Evolutionary conservation across 2,888 invertebrate species (phyloP).

Genomic region (Calliopum simillimum): DNA sequence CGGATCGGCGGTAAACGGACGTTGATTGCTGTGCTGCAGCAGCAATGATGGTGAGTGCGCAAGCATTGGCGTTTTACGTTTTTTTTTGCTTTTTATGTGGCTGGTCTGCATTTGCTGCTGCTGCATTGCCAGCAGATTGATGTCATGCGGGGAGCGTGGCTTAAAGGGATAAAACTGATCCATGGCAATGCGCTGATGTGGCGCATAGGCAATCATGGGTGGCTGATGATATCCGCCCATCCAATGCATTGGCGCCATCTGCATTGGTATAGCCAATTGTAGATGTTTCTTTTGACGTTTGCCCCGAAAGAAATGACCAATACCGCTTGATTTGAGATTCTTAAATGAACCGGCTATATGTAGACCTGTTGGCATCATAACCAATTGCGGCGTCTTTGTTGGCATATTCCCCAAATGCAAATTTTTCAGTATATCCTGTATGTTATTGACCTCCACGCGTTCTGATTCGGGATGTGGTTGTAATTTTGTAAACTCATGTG

Average conservation of each 20-base stretch:
- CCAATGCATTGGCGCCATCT: constrained; percentile 51
- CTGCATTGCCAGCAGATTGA: constrained; percentile 77
- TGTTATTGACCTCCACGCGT: constrained; percentile 58
- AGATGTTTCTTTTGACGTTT: constrained; percentile 62
- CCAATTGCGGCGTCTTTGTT: constrained; percentile 52
- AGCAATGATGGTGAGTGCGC: constrained; percentile 33
- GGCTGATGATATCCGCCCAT: constrained; percentile 55
- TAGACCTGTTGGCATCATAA: constrained; percentile 60
- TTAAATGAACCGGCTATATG: constrained; percentile 65
- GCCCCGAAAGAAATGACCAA: constrained; percentile 62
- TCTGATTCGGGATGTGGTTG: constrained; percentile 42
- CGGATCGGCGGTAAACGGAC: constrained; percentile 55
- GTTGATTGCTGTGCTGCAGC: constrained; percentile 60
- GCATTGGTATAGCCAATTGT: constrained; percentile 55
- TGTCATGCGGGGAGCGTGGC: constrained; percentile 79
- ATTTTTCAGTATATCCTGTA: constrained; percentile 65
- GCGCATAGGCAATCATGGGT: constrained; percentile 44
- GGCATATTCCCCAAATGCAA: constrained; percentile 48
- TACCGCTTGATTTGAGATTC: constrained; percentile 63
- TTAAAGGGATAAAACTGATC: constrained; percentile 80
- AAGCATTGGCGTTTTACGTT: constrained; percentile 43
- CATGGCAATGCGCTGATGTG: constrained; percentile 57
- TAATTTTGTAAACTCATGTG: constrained; percentile 61
- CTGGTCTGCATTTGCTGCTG: constrained; percentile 51
- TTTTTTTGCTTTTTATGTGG: constrained; percentile 56